Base-by-base conservation (phyloP, 2,113 vertebrate genomes). In the Willisornis vidua region DNA sequence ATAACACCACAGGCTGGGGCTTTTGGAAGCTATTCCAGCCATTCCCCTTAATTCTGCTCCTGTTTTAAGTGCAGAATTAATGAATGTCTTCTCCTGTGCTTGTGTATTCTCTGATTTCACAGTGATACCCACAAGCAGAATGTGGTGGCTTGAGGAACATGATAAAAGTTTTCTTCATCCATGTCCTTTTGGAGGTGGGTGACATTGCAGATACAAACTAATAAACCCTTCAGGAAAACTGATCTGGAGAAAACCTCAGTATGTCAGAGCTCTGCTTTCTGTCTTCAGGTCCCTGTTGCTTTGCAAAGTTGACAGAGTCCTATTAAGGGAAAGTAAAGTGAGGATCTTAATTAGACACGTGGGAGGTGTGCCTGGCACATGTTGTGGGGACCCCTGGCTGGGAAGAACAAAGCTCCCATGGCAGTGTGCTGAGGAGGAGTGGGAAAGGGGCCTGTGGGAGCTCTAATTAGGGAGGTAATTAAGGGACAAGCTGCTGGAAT, bases 391-490 rank as follows among this genome's bases (percentile, higher is more conserved):
- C 90, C 88, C 91, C 86, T 66, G 0, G 10, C 85, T 87, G 87
- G 11, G 29, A 28, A 24, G 66, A 89, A 89, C 86, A 96, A 94
- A 95, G 86, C 37, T 62, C 5, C 65, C 7, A 0, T 9, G 37
- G 48, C 89, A 35, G 2, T 35, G 19, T 49, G 25, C 65, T 20
- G 14, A 65, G 54, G 28, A 83, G 59, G 45, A 80, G 33, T 57
- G 84, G 58, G 76, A 59, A 90, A 62, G 59, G 62, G 80, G 66
- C 4, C 72, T 31, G 41, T 45, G 83, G 72, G 80, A 43, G 46
- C 43, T 82, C 94, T 93, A 93, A 96, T 97, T 96, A 96, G 66
- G 55, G 54, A 83, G 86, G 59, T 95, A 93, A 96, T 97, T 94
- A 97, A 83, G 95, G 61, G 59, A 70, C 62, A 35, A 45, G 46